A percentile compares a stretch with the other conserved stretches of the same genome.
phyloP scores from a whole-genome alignment of 1,140 invertebrate genomes.

The Ylistrum balloti region DNA sequence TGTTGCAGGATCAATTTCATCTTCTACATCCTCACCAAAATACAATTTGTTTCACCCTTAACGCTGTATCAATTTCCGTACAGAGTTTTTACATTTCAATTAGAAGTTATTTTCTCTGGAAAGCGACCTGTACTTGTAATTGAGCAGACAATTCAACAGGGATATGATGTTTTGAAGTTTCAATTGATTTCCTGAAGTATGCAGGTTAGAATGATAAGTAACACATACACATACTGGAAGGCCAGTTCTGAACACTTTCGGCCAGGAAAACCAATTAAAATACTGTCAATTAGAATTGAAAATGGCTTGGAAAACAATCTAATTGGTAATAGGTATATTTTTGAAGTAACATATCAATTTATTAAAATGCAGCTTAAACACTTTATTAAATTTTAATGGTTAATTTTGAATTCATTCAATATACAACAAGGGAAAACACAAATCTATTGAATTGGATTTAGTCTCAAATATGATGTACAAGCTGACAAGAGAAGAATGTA shows the following conservation, averaged over 20 bases:
- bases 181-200: background rate
- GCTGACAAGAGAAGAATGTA: too few species aligned
- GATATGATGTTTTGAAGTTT: slow-evolving; percentile 4
- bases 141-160: background rate
- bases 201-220: background rate
- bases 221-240: background rate
- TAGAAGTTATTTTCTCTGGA: background rate
- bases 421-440: background rate
- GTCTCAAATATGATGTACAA: too few species aligned
- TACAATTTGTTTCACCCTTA: background rate
- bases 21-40: too few species aligned
- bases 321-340: background rate
- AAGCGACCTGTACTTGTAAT: background rate
- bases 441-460: background rate
- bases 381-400: background rate
- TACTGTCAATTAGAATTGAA: background rate
- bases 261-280: background rate
- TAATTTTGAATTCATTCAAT: background rate
- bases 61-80: background rate
- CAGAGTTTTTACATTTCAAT: background rate
- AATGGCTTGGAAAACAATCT: background rate
- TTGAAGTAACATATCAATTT: background rate
- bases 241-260: background rate
- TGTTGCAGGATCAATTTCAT: too few species aligned
- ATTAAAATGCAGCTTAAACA: background rate